Conservation (phyloP, 1,140 invertebrate species). For the Drosophila arizonae region DNA sequence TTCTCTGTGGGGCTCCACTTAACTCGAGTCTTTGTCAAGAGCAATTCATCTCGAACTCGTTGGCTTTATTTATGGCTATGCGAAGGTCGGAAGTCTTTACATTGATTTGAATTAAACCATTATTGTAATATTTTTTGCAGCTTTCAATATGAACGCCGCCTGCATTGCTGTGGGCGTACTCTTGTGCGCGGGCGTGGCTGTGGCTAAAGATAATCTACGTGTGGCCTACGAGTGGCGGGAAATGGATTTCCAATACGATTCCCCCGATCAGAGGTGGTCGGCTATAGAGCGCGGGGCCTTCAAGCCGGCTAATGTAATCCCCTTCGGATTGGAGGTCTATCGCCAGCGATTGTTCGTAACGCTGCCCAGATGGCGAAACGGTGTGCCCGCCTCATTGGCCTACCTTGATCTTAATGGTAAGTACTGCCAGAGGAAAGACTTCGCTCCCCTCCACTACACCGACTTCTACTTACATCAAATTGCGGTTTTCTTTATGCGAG, state of each 20-base stretch:
- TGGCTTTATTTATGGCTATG: conserved; percentile 11
- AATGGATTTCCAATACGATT: conserved; percentile 87
- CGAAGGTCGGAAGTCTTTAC: conserved; percentile 18
- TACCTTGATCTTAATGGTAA: conserved; percentile 88
- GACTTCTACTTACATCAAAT: conserved; percentile 21
- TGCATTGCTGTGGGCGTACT: conserved; percentile 23
- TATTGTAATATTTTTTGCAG: conserved; percentile 34
- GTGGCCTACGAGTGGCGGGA: conserved; percentile 89
- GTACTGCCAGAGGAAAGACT: conserved; percentile 19
- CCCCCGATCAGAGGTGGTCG: conserved; percentile 83
- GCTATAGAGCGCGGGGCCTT: conserved; percentile 85
- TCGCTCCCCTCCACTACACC: not conserved
- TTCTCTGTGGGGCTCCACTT: conserved; percentile 5
- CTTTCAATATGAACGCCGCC: conserved; percentile 19
- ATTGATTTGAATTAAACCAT: not conserved
- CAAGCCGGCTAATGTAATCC: conserved; percentile 87
- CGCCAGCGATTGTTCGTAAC: conserved; percentile 87
- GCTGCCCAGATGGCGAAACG: conserved; percentile 88
- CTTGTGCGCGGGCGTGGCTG: conserved; percentile 43
- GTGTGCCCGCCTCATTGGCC: conserved; percentile 88
- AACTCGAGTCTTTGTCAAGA: conserved; percentile 25
- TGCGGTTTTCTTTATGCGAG: conserved; percentile 50
- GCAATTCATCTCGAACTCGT: conserved; percentile 12
- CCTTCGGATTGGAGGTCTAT: conserved; percentile 88
- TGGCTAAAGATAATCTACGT: conserved; percentile 86